These are phyloP conservation scores for Tenthredo amoena DNA, from an alignment of 2,888 invertebrate genomes.

Conservation along the genomic window DNA sequence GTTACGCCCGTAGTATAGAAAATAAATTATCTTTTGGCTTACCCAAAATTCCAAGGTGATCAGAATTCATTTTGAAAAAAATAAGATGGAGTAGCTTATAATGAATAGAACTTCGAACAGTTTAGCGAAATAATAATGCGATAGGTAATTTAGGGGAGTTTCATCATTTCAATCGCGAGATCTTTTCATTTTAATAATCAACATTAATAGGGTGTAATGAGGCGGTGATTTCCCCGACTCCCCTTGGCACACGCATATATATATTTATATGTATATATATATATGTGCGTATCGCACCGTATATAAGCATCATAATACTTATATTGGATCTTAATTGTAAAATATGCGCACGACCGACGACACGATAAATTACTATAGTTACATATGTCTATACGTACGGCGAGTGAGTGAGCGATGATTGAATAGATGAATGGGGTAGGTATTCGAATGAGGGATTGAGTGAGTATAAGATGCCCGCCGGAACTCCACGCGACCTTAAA, in stretches of 20 bases:
- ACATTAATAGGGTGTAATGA: neutral
- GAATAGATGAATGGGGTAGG: constrained; percentile 1
- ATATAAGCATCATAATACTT: neutral
- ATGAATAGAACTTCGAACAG: neutral
- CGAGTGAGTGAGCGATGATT: constrained; percentile 22
- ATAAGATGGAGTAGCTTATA: too few relatives aligned
- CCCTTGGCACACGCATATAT: constrained; percentile 7
- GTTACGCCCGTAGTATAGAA: too few relatives aligned
- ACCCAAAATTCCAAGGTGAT: too few relatives aligned
- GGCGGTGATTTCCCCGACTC: neutral
- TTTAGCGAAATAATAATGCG: neutral
- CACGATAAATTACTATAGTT: neutral
- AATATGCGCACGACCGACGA: constrained; percentile 9
- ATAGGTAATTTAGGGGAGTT: too few relatives aligned
- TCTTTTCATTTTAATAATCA: neutral
- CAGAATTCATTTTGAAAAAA: too few relatives aligned
- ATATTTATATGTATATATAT: neutral
- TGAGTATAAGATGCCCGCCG: constrained; percentile 41
- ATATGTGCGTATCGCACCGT: neutral
- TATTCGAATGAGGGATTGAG: constrained; percentile 6
- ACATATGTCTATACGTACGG: constrained; percentile 18
- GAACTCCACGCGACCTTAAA: constrained; percentile 39
- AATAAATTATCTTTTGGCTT: too few relatives aligned
- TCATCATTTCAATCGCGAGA: too few relatives aligned
- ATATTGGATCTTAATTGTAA: neutral